Conservation (phyloP, 2,797 vertebrate species). For the Neosilurus mollespiculum region DNA sequence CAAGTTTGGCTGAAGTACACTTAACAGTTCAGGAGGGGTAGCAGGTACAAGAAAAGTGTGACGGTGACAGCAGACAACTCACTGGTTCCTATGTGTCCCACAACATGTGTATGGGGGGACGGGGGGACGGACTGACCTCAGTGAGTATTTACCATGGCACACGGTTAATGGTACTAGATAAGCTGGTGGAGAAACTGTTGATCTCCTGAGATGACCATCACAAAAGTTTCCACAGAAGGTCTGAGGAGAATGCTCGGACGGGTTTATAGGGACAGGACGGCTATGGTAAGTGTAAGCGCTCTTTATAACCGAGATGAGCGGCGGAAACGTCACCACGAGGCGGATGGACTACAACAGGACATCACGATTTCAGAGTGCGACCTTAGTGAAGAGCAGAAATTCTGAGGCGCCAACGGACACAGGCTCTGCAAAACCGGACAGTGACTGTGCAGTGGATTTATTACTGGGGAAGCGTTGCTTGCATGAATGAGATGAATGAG, state of each 20-base stretch:
- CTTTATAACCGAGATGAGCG: background rate
- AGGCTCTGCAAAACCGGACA: background rate
- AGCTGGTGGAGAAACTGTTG: background rate
- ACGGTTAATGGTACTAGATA: background rate
- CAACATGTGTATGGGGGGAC: too few species aligned
- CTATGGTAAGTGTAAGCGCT: background rate
- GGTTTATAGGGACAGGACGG: background rate
- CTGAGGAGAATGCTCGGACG: background rate
- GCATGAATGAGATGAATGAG: background rate
- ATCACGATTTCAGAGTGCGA: background rate
- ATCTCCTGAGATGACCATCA: background rate
- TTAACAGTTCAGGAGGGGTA: too few species aligned
- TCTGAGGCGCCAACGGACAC: background rate
- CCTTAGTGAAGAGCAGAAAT: background rate
- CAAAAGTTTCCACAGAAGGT: background rate
- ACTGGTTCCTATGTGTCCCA: too few species aligned
- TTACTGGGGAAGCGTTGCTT: too few species aligned
- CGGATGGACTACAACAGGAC: background rate
- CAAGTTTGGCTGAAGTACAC: too few species aligned
- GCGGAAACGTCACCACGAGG: background rate
- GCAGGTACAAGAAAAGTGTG: too few species aligned
- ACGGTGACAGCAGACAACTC: too few species aligned
- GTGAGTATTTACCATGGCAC: background rate
- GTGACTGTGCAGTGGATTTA: too few species aligned
- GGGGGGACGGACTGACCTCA: background rate